Evolutionary conservation across 2,113 vertebrate species (phyloP).

Genomic region (Mus spicilegus): DNA sequence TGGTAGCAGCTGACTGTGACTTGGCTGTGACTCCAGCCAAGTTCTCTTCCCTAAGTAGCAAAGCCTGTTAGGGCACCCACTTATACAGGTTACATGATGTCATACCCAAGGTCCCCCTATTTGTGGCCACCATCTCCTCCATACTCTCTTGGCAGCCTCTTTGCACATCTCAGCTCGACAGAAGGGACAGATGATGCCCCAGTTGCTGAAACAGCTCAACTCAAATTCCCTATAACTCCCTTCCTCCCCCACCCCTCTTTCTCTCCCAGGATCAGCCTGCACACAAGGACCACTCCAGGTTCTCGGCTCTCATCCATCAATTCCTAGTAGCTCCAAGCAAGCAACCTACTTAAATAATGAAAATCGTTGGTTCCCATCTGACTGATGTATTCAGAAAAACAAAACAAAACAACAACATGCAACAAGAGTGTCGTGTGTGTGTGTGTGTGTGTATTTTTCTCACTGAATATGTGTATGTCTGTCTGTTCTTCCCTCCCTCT

Average conservation of each 20-base stretch:
- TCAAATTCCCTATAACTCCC: no score
- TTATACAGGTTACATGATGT: background rate
- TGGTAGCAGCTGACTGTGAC: background rate
- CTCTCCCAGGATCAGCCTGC: background rate
- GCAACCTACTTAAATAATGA: background rate
- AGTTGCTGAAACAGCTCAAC: accelerated
- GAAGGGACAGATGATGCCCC: background rate
- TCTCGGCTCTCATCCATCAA: background rate
- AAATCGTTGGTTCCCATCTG: background rate
- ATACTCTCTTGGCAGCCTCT: background rate
- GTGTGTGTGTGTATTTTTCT: no score
- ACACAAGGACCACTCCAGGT: background rate
- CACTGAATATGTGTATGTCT: no score
- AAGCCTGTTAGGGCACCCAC: background rate
- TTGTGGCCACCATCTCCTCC: background rate
- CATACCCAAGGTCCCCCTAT: accelerated
- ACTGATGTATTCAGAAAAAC: background rate
- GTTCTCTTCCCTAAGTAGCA: background rate
- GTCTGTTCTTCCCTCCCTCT: no score
- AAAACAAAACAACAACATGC: background rate
- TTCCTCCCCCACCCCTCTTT: no score
- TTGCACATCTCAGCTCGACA: background rate
- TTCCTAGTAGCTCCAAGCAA: background rate
- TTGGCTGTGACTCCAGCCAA: background rate
- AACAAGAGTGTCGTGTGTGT: background rate